Evolutionary conservation across 2,888 invertebrate species (phyloP).

Genomic region (Noctua janthina): DNA sequence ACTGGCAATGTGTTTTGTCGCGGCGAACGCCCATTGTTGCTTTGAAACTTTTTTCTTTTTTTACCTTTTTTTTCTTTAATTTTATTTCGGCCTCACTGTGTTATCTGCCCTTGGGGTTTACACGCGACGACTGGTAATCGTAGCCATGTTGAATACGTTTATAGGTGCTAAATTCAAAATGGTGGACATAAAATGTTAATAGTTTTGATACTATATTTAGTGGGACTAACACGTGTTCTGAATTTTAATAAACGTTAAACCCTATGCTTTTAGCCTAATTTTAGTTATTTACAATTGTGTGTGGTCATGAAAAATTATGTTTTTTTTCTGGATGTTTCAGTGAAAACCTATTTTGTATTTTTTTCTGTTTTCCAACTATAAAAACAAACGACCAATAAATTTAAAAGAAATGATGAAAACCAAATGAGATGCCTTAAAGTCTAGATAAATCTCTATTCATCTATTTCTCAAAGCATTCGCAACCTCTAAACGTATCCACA

Average conservation of each 20-base stretch:
- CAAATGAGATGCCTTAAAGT: not conserved
- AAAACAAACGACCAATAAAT: not conserved
- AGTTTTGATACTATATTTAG: constrained; percentile 58
- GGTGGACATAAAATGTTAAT: constrained; percentile 53
- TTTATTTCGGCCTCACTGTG: constrained; percentile 82
- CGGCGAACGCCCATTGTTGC: constrained; percentile 84
- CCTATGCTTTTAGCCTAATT: constrained; percentile 15
- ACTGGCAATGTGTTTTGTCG: constrained; percentile 88
- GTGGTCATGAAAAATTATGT: not conserved
- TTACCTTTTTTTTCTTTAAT: constrained; percentile 84
- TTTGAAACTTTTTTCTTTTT: constrained; percentile 80
- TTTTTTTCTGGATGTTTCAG: too few species aligned
- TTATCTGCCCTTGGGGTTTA: constrained; percentile 75
- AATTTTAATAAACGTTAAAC: constrained; percentile 17
- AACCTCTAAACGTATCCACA: not conserved
- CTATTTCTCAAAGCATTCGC: constrained; percentile 10
- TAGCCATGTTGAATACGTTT: constrained; percentile 64
- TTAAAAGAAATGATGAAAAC: not conserved
- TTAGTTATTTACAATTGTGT: not conserved
- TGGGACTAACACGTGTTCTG: constrained; percentile 29
- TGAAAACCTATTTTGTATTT: too few species aligned
- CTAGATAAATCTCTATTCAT: not conserved
- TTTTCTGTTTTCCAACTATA: not conserved
- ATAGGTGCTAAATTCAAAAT: constrained; percentile 61
- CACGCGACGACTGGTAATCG: constrained; percentile 69